A percentile compares a stretch with the other conserved stretches of the same genome.
Conservation (phyloP, 1,140 invertebrate species). For the Platyura marginata region DNA sequence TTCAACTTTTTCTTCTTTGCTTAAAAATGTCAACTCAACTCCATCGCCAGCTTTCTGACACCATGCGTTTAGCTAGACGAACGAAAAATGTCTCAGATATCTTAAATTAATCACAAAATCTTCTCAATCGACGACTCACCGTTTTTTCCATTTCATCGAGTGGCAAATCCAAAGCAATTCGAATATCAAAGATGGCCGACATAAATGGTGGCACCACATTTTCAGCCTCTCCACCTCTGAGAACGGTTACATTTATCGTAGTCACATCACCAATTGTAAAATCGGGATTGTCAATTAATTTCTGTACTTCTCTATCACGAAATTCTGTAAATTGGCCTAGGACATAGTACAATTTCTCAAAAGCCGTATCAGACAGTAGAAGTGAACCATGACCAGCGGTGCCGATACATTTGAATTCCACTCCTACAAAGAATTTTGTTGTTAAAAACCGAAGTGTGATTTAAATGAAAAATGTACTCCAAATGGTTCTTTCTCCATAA, state of each 20-base stretch:
- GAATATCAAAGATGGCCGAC: slow-evolving; percentile 53
- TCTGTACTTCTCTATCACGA: slow-evolving; percentile 41
- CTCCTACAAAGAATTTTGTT: slow-evolving; percentile 55
- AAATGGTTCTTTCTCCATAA: slow-evolving; percentile 51
- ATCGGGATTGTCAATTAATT: slow-evolving; percentile 37
- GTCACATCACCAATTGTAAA: slow-evolving; percentile 56
- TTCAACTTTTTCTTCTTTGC: slow-evolving; percentile 35
- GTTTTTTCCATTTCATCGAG: slow-evolving; percentile 49
- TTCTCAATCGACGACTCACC: slow-evolving; percentile 26
- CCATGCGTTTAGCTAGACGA: slow-evolving; percentile 34
- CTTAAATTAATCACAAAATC: slow-evolving; percentile 31
- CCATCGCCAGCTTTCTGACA: slow-evolving; percentile 44
- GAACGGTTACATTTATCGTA: slow-evolving; percentile 63
- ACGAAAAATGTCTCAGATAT: slow-evolving; percentile 31
- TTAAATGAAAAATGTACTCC: slow-evolving; percentile 27
- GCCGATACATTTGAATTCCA: slow-evolving; percentile 42
- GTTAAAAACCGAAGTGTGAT: slow-evolving; percentile 44
- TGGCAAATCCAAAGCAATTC: slow-evolving; percentile 47
- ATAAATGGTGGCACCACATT: slow-evolving; percentile 75
- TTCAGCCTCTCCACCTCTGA: slow-evolving; percentile 64
- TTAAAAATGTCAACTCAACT: slow-evolving; percentile 12
- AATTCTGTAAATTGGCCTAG: slow-evolving; percentile 56
- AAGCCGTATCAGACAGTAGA: slow-evolving; percentile 53
- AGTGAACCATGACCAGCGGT: slow-evolving; percentile 63
- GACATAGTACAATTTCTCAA: slow-evolving; percentile 50